These are phyloP conservation scores for Scartelaos histophorus DNA, from an alignment of 2,113 vertebrate species.

Conservation along the genomic window DNA sequence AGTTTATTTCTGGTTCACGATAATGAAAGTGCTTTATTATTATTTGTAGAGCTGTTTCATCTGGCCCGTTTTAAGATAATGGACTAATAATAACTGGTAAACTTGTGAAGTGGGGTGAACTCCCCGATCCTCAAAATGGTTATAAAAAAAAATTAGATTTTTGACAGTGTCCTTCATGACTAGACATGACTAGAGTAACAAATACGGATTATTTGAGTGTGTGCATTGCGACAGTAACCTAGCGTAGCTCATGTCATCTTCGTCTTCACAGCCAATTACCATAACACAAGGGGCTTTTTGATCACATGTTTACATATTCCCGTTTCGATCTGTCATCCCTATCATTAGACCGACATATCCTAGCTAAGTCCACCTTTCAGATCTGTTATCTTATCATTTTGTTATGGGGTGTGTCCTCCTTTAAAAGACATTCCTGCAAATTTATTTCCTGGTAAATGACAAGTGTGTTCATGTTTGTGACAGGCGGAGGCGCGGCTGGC, in stretches of 20 bases:
- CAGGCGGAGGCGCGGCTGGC: conserved; percentile 97
- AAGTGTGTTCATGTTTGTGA: conserved; percentile 50
- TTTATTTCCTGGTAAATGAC: conserved; percentile 39
- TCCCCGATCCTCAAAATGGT: background rate
- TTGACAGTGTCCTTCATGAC: background rate
- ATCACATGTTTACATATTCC: background rate
- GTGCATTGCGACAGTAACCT: background rate
- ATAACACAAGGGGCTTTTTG: background rate
- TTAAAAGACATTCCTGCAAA: background rate
- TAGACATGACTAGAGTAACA: background rate
- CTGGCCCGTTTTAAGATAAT: too few relatives aligned
- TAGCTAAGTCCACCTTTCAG: background rate
- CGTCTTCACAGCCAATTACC: background rate
- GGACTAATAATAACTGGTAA: too few relatives aligned
- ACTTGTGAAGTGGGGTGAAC: too few relatives aligned
- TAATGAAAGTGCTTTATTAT: too few relatives aligned
- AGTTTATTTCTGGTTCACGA: too few relatives aligned
- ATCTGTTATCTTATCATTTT: background rate
- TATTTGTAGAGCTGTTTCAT: too few relatives aligned
- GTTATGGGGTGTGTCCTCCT: background rate
- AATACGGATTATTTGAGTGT: background rate
- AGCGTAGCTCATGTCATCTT: too few relatives aligned
- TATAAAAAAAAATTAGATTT: background rate
- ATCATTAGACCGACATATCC: background rate
- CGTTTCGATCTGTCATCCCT: background rate